Percentiles rank a stretch among this genome's conserved stretches.
Evolutionary conservation across 1,140 invertebrate species (phyloP).

Genomic region (Pemphigus obesinymphae): DNA sequence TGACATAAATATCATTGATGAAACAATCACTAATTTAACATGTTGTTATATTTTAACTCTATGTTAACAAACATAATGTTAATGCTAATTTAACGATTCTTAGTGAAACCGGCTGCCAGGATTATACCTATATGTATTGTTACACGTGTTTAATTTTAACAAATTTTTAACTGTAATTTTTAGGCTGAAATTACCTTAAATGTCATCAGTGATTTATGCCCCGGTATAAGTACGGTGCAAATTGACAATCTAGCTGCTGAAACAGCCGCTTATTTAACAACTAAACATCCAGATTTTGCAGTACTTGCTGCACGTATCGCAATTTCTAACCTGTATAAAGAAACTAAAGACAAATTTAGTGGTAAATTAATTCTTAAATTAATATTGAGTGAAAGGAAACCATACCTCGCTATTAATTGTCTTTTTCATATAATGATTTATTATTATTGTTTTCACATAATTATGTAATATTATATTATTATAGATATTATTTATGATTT

Average conservation of each 20-base stretch:
- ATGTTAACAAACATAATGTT: too few relatives aligned
- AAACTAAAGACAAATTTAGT: slow-evolving; percentile 85
- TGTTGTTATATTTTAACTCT: too few relatives aligned
- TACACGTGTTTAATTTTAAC: too few relatives aligned
- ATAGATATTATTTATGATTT: slow-evolving; percentile 88
- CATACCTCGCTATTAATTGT: too few relatives aligned
- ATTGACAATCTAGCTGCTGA: slow-evolving; percentile 96
- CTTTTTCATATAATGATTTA: too few relatives aligned
- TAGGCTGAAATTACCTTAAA: slow-evolving; percentile 76
- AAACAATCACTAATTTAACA: too few relatives aligned
- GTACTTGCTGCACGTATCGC: slow-evolving; percentile 91
- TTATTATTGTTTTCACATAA: neutral
- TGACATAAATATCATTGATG: too few relatives aligned
- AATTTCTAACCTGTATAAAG: slow-evolving; percentile 96
- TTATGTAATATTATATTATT: slow-evolving; percentile 49
- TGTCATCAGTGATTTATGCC: slow-evolving; percentile 90
- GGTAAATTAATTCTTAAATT: slow-evolving; percentile 56
- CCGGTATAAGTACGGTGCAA: slow-evolving; percentile 93
- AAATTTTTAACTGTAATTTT: neutral
- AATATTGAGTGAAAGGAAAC: too few relatives aligned
- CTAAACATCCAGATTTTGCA: slow-evolving; percentile 95
- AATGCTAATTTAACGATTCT: too few relatives aligned
- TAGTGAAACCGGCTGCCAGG: too few relatives aligned
- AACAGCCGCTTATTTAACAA: slow-evolving; percentile 92
- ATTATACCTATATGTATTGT: too few relatives aligned